These are phyloP conservation scores for Megaustenia siamemsis DNA, from an alignment of 2,888 invertebrate genomes.

Conservation along the genomic window DNA sequence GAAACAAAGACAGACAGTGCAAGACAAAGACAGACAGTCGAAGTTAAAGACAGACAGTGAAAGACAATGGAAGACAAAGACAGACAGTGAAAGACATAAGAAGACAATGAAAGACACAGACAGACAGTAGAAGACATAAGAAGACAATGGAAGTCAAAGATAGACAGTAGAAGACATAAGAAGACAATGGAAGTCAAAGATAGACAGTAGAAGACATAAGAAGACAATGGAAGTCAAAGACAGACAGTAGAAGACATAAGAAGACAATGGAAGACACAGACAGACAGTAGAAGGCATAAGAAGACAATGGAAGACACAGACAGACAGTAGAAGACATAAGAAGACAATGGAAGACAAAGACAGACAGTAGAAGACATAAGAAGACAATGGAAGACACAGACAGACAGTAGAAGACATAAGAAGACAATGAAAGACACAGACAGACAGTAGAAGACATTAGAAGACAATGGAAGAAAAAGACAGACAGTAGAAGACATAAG, in stretches of 20 bases:
- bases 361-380: background rate
- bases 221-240: background rate
- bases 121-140: background rate
- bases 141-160: background rate
- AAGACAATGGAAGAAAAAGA: background rate
- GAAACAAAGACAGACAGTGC: too few species aligned
- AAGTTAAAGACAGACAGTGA: constrained; percentile 1
- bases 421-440: background rate
- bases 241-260: background rate
- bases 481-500: background rate
- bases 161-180: background rate
- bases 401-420: background rate
- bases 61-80: too few species aligned
- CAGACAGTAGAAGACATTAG: background rate
- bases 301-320: too few species aligned
- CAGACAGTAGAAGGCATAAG: background rate
- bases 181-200: background rate
- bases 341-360: background rate
- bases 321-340: background rate
- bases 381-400: background rate
- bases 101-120: too few species aligned
- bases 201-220: background rate
- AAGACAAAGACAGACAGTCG: background rate
- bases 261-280: background rate
- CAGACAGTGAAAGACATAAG: background rate